These are phyloP conservation scores for Standfussiana lucernea DNA, from an alignment of 2,888 invertebrate genomes.

Conservation along the genomic window DNA sequence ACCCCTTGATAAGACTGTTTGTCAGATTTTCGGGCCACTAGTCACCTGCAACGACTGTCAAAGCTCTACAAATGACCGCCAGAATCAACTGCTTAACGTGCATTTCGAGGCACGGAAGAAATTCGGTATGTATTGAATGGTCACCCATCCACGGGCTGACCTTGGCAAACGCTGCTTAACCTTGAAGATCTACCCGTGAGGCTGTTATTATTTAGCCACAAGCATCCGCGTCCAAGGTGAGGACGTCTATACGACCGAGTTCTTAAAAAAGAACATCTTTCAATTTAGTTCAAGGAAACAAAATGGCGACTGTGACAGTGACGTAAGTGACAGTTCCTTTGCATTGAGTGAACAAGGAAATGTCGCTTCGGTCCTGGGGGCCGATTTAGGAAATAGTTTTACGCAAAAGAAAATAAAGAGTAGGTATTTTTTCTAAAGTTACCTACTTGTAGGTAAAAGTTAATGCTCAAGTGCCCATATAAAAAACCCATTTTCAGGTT, in stretches of 20 bases:
- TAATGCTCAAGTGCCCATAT: neutral
- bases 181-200: neutral
- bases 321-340: neutral
- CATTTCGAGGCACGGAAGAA: neutral
- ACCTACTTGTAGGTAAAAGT: neutral
- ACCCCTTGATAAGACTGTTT: neutral
- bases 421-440: neutral
- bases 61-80: neutral
- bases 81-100: neutral
- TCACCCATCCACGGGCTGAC: neutral
- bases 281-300: neutral
- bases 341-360: neutral
- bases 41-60: neutral
- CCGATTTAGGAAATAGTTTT: neutral
- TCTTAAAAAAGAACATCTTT: neutral
- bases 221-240: neutral
- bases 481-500: conserved; percentile 13
- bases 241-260: neutral
- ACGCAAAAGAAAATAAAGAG: neutral
- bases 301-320: neutral
- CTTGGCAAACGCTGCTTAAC: neutral
- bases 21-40: neutral
- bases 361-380: neutral
- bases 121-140: neutral
- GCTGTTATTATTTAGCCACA: neutral